These are phyloP conservation scores for Andinoacara biseriatus DNA, from an alignment of 2,113 vertebrate genomes.

Conservation along the genomic window DNA sequence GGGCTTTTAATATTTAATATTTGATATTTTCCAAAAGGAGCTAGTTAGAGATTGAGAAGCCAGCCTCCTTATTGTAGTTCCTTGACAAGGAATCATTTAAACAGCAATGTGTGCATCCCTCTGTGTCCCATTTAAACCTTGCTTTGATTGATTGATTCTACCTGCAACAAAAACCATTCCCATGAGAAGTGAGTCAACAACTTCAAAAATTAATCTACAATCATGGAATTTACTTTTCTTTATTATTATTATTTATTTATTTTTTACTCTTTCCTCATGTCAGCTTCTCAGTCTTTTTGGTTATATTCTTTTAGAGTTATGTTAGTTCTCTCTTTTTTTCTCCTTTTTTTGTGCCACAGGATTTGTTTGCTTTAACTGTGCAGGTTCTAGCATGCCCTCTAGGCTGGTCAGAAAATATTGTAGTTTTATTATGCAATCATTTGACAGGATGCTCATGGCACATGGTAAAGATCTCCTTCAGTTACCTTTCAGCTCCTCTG, in stretches of 20 bases:
- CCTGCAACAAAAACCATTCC: constrained; percentile 73
- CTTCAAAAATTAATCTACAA: constrained; percentile 57
- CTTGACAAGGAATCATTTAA: constrained; percentile 79
- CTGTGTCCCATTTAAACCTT: constrained; percentile 81
- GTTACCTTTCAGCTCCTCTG: constrained; percentile 57
- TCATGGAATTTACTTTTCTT: constrained; percentile 54
- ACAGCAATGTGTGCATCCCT: constrained; percentile 67
- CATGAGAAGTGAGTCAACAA: constrained; percentile 60
- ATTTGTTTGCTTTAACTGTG: constrained; percentile 13
- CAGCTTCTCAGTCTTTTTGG: constrained; percentile 34
- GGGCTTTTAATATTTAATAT: constrained; percentile 44
- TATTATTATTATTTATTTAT: not conserved
- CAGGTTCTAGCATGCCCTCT: constrained; percentile 26
- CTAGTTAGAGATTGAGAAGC: constrained; percentile 70
- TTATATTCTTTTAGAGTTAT: constrained; percentile 50
- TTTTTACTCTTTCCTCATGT: constrained; percentile 28
- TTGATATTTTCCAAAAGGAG: constrained; percentile 59
- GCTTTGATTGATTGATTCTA: constrained; percentile 80
- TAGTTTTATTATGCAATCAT: constrained; percentile 69
- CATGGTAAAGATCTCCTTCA: constrained; percentile 48
- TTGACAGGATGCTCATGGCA: constrained; percentile 46
- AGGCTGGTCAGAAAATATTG: constrained; percentile 52
- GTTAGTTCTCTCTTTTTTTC: constrained; percentile 48
- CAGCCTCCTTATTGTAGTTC: constrained; percentile 76
- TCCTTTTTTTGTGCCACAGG: constrained; percentile 23